Evolutionary conservation across 2,113 vertebrate genomes (phyloP).

Genomic region (Spermophilus dauricus): DNA sequence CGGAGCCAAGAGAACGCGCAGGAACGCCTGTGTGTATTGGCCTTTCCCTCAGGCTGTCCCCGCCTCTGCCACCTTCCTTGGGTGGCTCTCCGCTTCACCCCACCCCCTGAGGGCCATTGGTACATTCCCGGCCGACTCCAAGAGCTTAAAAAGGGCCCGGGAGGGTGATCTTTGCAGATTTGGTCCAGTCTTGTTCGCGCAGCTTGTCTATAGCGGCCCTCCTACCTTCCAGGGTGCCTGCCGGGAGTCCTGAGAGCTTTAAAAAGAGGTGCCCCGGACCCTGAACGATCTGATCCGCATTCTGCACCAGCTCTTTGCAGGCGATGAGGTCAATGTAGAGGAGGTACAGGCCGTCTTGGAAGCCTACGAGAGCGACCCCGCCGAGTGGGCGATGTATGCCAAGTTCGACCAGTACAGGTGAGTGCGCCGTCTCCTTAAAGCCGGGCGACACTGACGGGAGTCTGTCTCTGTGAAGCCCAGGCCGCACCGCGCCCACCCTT

Average conservation of each 20-base stretch:
- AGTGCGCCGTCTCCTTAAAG: not conserved
- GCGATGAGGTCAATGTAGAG: constrained; percentile 92
- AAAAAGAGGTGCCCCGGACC: constrained; percentile 83
- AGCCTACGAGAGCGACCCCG: constrained; percentile 94
- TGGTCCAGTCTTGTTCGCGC: rapidly evolving
- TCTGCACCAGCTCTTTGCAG: constrained; percentile 92
- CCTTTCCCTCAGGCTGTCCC: not conserved
- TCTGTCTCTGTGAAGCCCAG: not conserved
- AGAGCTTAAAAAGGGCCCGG: constrained; percentile 84
- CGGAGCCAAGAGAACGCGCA: no score
- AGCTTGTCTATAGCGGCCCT: rapidly evolving
- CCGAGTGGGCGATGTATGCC: constrained; percentile 94
- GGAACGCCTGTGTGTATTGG: not conserved
- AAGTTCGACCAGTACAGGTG: constrained; percentile 97
- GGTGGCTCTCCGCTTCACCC: not conserved
- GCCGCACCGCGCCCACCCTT: not conserved
- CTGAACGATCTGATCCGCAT: constrained; percentile 92
- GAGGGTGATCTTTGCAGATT: not conserved
- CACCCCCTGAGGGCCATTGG: constrained; percentile 81
- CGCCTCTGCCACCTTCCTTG: not conserved
- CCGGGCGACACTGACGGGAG: rapidly evolving
- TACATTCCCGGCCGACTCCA: constrained; percentile 82
- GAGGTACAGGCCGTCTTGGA: constrained; percentile 96
- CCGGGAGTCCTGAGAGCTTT: not conserved
- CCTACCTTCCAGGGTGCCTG: rapidly evolving